Evolutionary conservation across 2,888 invertebrate genomes (phyloP), one percentile per base, ranked within the genome.

Genomic region (Hirtodrosophila alboralis): DNA sequence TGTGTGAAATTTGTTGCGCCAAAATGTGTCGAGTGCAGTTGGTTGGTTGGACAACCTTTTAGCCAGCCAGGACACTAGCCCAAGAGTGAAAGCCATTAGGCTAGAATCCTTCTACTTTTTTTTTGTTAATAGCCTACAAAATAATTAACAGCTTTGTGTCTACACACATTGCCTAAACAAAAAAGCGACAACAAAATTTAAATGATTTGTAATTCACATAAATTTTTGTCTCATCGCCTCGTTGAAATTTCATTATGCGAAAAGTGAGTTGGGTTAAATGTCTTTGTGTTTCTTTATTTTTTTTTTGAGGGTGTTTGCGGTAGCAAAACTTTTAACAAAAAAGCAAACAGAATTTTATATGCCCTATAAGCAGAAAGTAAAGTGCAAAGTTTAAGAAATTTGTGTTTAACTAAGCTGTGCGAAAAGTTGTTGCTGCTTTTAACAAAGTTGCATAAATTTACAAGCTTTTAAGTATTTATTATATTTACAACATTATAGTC

Each of bases 231-330:
- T 65, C 54, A 59, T 45, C 65, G 62, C 62, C 71, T 58, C 58
- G 80, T 61, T 66, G 38, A 85, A 85, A 75, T 78, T 78, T 78
- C 71, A 85, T 83, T 78, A 78, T 66, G 84, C 75, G 79, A 75
- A 83, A 21, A 78, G 63, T 75, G 79, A 83, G 86, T 78, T 74
- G 60, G 75, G 85, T 83, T 78, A 78, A n/a, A 83, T 83, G 83
- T 65, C 52, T 63, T 72, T 23, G 40, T 27, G 41, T 5, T 18
- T 18, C 18, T n/a, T n/a, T n/a, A n/a, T n/a, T n/a, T n/a, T n/a
- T n/a, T n/a, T n/a, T n/a, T n/a, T n/a, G n/a, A n/a, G 23, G 6
- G 23, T 21, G n/a, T 21, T 23, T 23, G 23, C 8, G 23, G 23
- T 23, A 21, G 18, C 18, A n/a, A n/a, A n/a, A n/a, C n/a, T n/a